Evolutionary conservation across 2,888 invertebrate species (phyloP), one percentile per base, ranked within the genome.

Genomic region (Cotesia congregata): DNA sequence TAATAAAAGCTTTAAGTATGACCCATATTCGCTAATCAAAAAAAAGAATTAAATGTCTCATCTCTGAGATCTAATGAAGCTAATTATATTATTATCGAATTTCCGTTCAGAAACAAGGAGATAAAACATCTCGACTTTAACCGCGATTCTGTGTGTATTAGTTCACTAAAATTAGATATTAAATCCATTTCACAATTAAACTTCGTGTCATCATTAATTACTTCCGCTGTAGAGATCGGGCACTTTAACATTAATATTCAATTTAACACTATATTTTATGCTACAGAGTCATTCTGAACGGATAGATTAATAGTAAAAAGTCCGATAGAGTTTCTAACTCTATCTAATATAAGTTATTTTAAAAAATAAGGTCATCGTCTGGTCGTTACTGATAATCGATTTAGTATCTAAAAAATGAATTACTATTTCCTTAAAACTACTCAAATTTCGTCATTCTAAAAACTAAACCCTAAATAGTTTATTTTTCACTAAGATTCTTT

Each of bases 201-300:
- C 12, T 40, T 71, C 39, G 39, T 71, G 67, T 67, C 60, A 39
- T 67, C 38, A 61, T 67, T 76, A 62, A 67, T 61, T 41, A 67
- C 61, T 76, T 72, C 67, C 62, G 72, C 9, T n/a, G 38, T 1
- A 17, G n/a, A 9, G n/a, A 30, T 67, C 59, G 9, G 20, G 60
- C 5, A 59, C 65, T 30, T 30, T 30, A 30, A 30, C 3, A 30
- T 30, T 30, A 30, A 50, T 4, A 9, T 50, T 50, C 1, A 50
- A 12, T 50, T 50, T 12, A 12, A 50, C 50, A 50, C 5, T 70
- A 39, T 70, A 39, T 61, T 75, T 39, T n/a, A 59, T 64, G 15
- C 41, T 5, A 38, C 41, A 38, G 60, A 71, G 60, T 72, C 71
- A 76, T 67, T 73, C 30, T 60, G 67, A 60, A 50, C 50, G 50